Evolutionary conservation across 2,797 vertebrate species (phyloP).

Genomic region (Carduelis carduelis): DNA sequence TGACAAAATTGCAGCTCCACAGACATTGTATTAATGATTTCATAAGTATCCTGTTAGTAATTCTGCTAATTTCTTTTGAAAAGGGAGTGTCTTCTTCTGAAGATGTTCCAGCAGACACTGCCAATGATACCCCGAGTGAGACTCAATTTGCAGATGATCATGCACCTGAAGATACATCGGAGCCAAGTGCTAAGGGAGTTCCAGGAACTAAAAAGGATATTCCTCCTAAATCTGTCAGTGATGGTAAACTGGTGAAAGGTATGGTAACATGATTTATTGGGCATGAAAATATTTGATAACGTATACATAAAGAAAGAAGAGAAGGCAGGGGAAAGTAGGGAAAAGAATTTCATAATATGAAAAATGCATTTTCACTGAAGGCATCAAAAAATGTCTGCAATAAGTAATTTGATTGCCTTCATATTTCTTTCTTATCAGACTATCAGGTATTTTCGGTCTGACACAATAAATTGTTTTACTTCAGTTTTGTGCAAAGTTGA

Average conservation of each 20-base stretch:
- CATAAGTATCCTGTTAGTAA: neutral
- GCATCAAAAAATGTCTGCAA: neutral
- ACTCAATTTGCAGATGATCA: constrained; percentile 43
- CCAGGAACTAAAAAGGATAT: constrained; percentile 61
- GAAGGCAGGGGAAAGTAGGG: neutral
- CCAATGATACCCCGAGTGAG: constrained; percentile 19
- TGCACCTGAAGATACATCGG: constrained; percentile 45
- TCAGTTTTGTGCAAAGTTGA: neutral
- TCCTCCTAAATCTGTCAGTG: constrained; percentile 51
- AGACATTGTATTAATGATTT: neutral
- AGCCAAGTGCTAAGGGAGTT: constrained; percentile 22
- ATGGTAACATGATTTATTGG: neutral
- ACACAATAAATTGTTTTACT: neutral
- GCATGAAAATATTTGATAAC: neutral
- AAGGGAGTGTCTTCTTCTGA: constrained; percentile 66
- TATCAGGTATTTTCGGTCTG: neutral
- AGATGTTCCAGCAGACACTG: constrained; percentile 56
- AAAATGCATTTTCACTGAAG: neutral
- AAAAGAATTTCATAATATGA: rapidly evolving
- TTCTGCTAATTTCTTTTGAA: neutral
- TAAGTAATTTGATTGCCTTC: neutral
- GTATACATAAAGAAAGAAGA: neutral
- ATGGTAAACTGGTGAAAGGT: constrained; percentile 93
- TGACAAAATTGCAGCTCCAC: constrained; percentile 2
- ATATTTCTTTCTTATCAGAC: neutral